These are phyloP conservation scores for Zenarchopterus dispar DNA, from an alignment of 2,797 vertebrate species.

Conservation along the genomic window DNA sequence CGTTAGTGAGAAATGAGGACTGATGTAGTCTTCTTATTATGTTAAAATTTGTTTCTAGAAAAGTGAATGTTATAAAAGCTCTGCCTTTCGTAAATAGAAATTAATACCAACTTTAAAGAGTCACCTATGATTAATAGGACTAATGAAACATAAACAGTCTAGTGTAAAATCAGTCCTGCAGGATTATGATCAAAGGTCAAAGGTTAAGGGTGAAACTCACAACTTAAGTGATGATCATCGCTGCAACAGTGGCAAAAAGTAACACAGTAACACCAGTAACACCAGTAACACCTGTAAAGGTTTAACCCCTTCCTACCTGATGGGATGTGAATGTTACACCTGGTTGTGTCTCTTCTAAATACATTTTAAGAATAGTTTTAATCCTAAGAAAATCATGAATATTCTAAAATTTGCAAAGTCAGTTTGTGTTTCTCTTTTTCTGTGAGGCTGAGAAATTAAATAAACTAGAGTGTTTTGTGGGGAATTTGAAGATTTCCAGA, in stretches of 20 bases:
- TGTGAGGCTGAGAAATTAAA: neutral
- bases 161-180: neutral
- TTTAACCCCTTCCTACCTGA: neutral
- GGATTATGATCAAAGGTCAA: neutral
- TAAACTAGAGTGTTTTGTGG: neutral
- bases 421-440: neutral
- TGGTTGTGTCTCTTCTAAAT: no score
- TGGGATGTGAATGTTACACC: no score
- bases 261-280: neutral
- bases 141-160: neutral
- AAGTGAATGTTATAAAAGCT: neutral
- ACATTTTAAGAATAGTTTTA: no score
- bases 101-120: no score
- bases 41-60: neutral
- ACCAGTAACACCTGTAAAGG: neutral
- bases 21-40: neutral
- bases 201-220: no score
- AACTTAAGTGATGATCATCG: no score
- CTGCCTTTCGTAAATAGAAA: no score
- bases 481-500: neutral
- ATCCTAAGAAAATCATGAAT: no score
- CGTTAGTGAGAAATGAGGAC: constrained; percentile 30
- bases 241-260: neutral
- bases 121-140: no score
- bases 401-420: neutral